Base-by-base conservation (phyloP, 1,140 invertebrate genomes). In the Neuroterus valhalla region DNA sequence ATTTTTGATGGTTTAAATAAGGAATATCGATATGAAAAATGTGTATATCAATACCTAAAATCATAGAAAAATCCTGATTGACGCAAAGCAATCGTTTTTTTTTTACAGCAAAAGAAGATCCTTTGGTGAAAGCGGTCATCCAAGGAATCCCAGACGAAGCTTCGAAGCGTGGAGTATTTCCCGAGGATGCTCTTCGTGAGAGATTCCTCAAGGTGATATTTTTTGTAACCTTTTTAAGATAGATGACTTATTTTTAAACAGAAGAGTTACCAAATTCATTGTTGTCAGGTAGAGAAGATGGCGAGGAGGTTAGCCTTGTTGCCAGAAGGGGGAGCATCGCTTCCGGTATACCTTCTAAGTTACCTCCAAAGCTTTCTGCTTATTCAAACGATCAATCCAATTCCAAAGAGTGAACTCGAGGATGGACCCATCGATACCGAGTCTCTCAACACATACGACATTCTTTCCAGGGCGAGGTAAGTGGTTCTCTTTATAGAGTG, bases 311-410 rank as follows among this genome's bases (percentile, higher is more conserved):
- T 98, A 62, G 96, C 97, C 0, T 86, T 98, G 70, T 93, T 99
- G 10, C 96, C 96, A 0, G 95, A 95, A 68, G 93, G 94, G 46
- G 94, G 94, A 44, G 96, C 94, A n/a, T 91, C 93, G 2, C 87
- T 98, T 21, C 93, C 95, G 10, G 91, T 96, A 15, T 97, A 97
- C 88, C 90, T 98, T 70, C 90, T 98, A 3, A 98, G 97, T 1
- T 98, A 96, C 91, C 81, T 98, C 38, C 96, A 98, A 87, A 95
- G 93, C 44, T 87, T 94, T 55, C 89, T 96, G 48, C 88, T 96
- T 26, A 81, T 93, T 45, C 94, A 92, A 90, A 93, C 92, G 26
- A 90, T 90, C 78, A 92, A 91, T 87, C 91, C 92, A 72, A 94
- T 96, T 74, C 92, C 94, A 0, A 88, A 92, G 68, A 91, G 91